These are phyloP conservation scores for Ascaphus truei DNA, from an alignment of 2,113 vertebrate genomes.

Conservation along the genomic window DNA sequence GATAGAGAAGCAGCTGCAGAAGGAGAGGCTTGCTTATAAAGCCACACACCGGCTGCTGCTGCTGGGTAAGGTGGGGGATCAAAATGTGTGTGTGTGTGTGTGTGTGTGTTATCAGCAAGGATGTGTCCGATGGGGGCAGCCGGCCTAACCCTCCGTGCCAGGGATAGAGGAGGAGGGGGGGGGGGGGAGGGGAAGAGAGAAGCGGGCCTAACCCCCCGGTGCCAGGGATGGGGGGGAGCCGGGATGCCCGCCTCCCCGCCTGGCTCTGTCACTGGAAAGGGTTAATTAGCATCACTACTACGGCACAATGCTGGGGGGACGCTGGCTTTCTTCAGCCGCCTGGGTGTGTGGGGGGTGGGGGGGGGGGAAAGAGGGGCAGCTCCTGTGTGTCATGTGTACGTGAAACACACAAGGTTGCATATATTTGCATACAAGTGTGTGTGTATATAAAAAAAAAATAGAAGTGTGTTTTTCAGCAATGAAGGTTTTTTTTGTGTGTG, in stretches of 20 bases:
- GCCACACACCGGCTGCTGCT: slow-evolving; percentile 93
- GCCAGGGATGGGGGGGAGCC: background rate
- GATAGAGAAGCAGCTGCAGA: slow-evolving; percentile 95
- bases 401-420: no score
- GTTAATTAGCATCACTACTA: background rate
- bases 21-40: slow-evolving; percentile 92
- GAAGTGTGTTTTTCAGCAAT: no score
- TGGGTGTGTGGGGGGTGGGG: background rate
- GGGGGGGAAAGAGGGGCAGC: background rate
- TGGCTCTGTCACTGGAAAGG: background rate
- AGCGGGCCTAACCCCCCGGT: background rate
- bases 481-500: no score
- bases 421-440: no score
- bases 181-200: background rate
- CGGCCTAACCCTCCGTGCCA: slow-evolving; percentile 56
- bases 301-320: background rate
- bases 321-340: background rate
- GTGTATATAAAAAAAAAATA: no score
- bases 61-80: slow-evolving; percentile 83
- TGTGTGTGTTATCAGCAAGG: no score
- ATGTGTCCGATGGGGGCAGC: no score
- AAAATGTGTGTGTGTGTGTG: no score
- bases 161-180: slow-evolving; percentile 37
- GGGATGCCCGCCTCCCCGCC: background rate
- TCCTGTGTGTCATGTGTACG: background rate